A percentile compares a stretch with the other conserved stretches of the same genome.
These are phyloP conservation scores for Callorhinus ursinus DNA, from an alignment of 2,113 vertebrate genomes.

Conservation along the genomic window DNA sequence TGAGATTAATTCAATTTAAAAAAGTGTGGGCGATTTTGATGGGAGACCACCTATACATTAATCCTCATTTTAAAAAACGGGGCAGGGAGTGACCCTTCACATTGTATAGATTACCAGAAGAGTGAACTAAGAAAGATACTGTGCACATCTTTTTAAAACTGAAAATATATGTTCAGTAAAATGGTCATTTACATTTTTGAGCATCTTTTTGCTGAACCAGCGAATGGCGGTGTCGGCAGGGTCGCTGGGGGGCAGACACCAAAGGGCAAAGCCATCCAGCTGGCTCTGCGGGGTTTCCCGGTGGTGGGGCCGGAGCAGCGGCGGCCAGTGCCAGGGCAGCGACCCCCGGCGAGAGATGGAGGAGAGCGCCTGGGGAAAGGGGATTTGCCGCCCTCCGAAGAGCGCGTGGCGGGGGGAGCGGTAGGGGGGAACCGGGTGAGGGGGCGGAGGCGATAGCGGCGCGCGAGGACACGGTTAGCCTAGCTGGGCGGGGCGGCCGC, in stretches of 20 bases:
- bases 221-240: neutral
- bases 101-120: neutral
- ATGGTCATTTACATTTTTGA: neutral
- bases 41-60: neutral
- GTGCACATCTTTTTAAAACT: neutral
- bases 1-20: neutral
- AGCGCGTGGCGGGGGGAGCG: rapidly evolving
- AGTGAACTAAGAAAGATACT: neutral
- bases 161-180: neutral
- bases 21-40: neutral
- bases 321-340: rapidly evolving
- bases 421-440: rapidly evolving
- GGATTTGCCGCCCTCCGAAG: rapidly evolving
- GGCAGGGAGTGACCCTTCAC: neutral
- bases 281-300: rapidly evolving
- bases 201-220: neutral
- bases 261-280: neutral
- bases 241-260: neutral
- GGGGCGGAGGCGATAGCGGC: rapidly evolving
- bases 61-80: neutral
- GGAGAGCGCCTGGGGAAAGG: rapidly evolving
- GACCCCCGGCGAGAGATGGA: rapidly evolving
- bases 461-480: neutral
- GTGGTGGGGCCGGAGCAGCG: rapidly evolving
- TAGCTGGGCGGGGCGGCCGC: slow-evolving; percentile 18